Evolutionary conservation across 2,797 vertebrate genomes (phyloP).

Genomic region (Periophthalmus magnuspinnatus): DNA sequence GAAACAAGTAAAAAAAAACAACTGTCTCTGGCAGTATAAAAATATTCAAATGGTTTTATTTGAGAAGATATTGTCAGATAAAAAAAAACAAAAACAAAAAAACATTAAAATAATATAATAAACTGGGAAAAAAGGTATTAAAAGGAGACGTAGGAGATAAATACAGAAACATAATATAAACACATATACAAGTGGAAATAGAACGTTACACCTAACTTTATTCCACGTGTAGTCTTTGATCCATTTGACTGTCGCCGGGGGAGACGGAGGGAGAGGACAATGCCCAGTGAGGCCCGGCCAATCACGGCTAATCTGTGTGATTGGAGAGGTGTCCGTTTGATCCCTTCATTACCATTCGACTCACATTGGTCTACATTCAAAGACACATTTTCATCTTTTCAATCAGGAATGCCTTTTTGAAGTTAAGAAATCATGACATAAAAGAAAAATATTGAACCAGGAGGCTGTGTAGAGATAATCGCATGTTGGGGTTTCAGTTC

Average conservation of each 20-base stretch:
- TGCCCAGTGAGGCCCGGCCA: constrained; percentile 21
- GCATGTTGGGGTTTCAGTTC: background rate
- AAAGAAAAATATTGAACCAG: background rate
- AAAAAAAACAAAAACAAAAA: background rate
- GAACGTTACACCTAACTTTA: background rate
- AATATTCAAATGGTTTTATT: no score
- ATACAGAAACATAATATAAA: background rate
- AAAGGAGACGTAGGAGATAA: background rate
- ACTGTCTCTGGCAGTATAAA: no score
- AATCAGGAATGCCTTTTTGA: background rate
- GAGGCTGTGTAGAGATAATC: background rate
- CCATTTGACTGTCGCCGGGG: background rate
- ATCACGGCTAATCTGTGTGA: constrained; percentile 31
- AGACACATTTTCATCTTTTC: constrained; percentile 17
- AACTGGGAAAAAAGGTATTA: background rate
- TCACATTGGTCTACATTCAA: constrained; percentile 21
- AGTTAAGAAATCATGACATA: background rate
- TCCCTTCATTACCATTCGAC: constrained; percentile 31
- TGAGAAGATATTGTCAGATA: no score
- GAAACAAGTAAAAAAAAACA: no score
- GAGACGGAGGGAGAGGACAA: constrained; percentile 19
- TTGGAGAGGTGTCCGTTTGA: constrained; percentile 22
- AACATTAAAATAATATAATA: background rate
- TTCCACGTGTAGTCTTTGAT: background rate
- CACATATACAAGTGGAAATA: background rate